A percentile compares a stretch with the other conserved stretches of the same genome.
Evolutionary conservation across 2,888 invertebrate genomes (phyloP).

Genomic region (Cheilosia soror): DNA sequence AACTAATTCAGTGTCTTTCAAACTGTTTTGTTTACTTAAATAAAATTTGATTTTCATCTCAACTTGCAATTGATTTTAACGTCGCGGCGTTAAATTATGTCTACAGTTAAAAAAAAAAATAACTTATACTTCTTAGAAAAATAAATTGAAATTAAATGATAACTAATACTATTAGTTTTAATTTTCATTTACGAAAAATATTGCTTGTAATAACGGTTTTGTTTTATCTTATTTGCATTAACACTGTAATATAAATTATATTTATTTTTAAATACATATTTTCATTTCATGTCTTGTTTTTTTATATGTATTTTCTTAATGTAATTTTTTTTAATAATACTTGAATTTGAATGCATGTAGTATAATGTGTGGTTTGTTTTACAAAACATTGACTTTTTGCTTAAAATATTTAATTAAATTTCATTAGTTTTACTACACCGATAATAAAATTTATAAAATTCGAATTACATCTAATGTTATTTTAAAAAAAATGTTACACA

Average conservation of each 20-base stretch:
- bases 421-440: conserved; percentile 64
- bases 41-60: conserved; percentile 22
- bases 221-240: conserved; percentile 3
- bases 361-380: conserved; percentile 6
- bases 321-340: neutral
- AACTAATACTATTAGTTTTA: conserved; percentile 32
- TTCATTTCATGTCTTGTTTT: neutral
- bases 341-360: neutral
- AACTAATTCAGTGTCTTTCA: too few relatives aligned
- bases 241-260: neutral
- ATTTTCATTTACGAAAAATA: conserved; percentile 46
- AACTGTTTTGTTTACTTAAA: too few relatives aligned
- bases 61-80: conserved; percentile 5
- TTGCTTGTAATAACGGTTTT: conserved; percentile 32
- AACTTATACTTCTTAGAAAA: neutral
- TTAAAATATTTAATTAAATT: neutral
- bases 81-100: too few relatives aligned
- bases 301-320: neutral
- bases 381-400: conserved; percentile 27
- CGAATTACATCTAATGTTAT: conserved; percentile 54
- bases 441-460: conserved; percentile 74
- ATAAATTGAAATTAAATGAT: neutral
- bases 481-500: conserved; percentile 70
- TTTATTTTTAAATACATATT: neutral
- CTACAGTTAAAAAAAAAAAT: neutral